Conservation (phyloP, 1,140 invertebrate genomes). For the Trichonephila clavipes region DNA sequence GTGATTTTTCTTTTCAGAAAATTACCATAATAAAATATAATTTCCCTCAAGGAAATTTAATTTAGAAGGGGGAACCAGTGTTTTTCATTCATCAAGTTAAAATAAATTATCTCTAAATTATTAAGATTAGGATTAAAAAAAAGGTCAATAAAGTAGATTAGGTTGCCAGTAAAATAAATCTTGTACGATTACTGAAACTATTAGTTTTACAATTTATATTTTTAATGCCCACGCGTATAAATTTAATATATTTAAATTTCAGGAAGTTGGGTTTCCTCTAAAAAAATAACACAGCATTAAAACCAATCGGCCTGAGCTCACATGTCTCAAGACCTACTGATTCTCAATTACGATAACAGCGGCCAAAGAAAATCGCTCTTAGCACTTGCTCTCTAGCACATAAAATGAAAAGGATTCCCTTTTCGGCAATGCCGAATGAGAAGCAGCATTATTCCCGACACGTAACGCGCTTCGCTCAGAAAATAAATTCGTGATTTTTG, state of each 20-base stretch:
- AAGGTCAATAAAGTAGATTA: no score
- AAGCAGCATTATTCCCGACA: conserved; percentile 25
- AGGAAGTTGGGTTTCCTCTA: background rate
- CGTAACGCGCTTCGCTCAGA: conserved; percentile 1
- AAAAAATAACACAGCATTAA: background rate
- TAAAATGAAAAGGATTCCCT: background rate
- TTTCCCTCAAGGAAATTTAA: no score
- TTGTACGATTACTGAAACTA: no score
- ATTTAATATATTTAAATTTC: background rate
- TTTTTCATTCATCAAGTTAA: no score
- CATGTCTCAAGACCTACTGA: background rate
- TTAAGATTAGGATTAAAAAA: no score
- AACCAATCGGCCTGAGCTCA: background rate
- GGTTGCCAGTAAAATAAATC: no score
- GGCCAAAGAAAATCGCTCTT: background rate
- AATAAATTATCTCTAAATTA: no score
- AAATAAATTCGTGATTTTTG: conserved; percentile 56
- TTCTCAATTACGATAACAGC: background rate
- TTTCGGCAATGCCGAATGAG: background rate
- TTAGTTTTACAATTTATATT: no score
- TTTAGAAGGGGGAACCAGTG: no score
- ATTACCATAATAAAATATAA: no score
- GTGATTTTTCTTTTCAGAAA: no score
- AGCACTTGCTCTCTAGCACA: background rate
- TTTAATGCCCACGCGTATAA: background rate